These are phyloP conservation scores for Aphodius sticticus DNA, from an alignment of 2,888 invertebrate genomes.

Conservation along the genomic window DNA sequence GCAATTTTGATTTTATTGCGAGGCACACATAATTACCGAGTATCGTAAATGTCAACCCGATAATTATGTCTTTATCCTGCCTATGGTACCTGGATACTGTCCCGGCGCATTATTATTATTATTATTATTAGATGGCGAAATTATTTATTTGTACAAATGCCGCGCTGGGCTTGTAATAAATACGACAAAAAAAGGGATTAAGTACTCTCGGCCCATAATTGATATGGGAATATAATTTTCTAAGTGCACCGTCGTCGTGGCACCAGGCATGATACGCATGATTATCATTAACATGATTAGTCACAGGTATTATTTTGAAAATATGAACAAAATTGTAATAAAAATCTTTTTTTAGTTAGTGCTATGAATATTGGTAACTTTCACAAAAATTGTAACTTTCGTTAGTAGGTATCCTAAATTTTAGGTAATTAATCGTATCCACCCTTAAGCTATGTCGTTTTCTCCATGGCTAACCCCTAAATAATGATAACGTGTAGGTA, in stretches of 20 bases:
- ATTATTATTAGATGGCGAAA: not conserved
- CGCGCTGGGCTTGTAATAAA: not conserved
- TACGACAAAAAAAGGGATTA: not conserved
- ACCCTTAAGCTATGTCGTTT: too few relatives aligned
- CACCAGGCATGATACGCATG: not conserved
- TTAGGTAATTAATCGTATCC: too few relatives aligned
- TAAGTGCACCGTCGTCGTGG: not conserved
- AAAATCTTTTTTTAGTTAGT: too few relatives aligned
- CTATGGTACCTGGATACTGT: not conserved
- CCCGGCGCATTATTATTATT: not conserved
- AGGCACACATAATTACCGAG: not conserved
- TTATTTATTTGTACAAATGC: not conserved
- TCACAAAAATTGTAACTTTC: too few relatives aligned
- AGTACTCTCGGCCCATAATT: not conserved
- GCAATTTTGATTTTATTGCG: conserved; percentile 4
- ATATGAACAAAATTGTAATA: not conserved
- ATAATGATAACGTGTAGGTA: too few relatives aligned
- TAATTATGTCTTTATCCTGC: not conserved
- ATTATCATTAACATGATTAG: not conserved
- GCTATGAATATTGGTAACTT: too few relatives aligned
- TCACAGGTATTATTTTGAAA: not conserved
- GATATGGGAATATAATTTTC: not conserved
- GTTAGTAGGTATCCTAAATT: too few relatives aligned
- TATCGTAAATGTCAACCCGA: not conserved
- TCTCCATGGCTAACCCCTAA: too few relatives aligned